Evolutionary conservation across 2,113 vertebrate genomes (phyloP).

Genomic region (Vireo altiloquus): DNA sequence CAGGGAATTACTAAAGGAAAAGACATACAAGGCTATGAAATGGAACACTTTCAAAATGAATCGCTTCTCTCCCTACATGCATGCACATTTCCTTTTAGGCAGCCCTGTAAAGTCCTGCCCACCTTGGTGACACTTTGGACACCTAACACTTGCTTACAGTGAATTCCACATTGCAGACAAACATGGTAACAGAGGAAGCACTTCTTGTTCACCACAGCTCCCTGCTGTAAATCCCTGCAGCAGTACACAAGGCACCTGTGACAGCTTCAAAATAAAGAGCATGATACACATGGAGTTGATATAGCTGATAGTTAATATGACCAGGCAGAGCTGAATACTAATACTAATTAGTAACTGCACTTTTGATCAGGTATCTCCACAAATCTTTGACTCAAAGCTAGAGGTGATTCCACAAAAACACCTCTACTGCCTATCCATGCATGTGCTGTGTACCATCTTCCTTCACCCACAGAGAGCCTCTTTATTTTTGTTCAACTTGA

Average conservation of each 20-base stretch:
- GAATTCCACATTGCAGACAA: not conserved
- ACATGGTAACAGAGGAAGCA: not conserved
- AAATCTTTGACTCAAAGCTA: not conserved
- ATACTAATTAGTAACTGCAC: not conserved
- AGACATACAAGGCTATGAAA: not conserved
- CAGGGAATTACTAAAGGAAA: not conserved
- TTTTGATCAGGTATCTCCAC: not conserved
- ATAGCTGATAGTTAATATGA: not conserved
- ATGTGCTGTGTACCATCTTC: not conserved
- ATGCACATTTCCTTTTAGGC: not conserved
- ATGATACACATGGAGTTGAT: rapidly evolving
- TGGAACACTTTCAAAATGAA: not conserved
- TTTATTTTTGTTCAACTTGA: not conserved
- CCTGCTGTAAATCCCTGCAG: not conserved
- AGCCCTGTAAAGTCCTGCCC: not conserved
- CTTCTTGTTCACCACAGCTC: not conserved
- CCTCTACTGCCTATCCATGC: not conserved
- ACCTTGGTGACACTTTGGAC: not conserved
- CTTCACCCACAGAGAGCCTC: not conserved
- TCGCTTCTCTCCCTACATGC: not conserved
- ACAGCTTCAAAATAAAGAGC: not conserved
- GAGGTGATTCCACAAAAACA: not conserved
- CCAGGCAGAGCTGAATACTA: not conserved
- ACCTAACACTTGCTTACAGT: not conserved
- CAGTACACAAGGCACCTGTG: not conserved